Percentiles rank a stretch among this genome's conserved stretches.
Conservation (phyloP, 2,113 vertebrate species). For the Zosterops japonicus region DNA sequence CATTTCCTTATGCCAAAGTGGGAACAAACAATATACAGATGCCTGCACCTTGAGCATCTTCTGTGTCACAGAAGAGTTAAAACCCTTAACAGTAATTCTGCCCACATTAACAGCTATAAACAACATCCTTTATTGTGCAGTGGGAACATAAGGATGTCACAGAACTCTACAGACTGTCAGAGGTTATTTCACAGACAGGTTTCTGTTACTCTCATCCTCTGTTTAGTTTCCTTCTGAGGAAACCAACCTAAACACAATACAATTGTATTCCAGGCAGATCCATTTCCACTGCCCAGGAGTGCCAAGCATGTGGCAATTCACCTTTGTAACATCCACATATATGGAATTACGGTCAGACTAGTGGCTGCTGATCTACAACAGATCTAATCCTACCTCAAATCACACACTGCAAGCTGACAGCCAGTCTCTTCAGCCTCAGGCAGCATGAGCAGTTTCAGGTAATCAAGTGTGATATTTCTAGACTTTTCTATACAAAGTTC, state of each 20-base stretch:
- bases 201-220: not conserved
- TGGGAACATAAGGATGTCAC: not conserved
- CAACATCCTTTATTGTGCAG: not conserved
- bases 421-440: not conserved
- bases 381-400: not conserved
- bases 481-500: not conserved
- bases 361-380: not conserved
- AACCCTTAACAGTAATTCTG: not conserved
- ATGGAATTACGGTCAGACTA: not conserved
- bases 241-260: not conserved
- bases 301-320: not conserved
- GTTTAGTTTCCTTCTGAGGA: conserved; percentile 24
- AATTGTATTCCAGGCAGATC: not conserved
- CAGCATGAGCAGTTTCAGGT: not conserved
- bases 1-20: not conserved
- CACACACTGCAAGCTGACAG: not conserved
- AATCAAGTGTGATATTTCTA: not conserved
- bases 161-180: not conserved
- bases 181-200: not conserved
- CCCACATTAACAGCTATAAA: not conserved
- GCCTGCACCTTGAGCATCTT: not conserved
- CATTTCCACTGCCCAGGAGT: not conserved
- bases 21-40: not conserved
- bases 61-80: not conserved
- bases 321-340: not conserved